These are phyloP conservation scores for Epinotia ramella DNA, from an alignment of 2,888 invertebrate genomes.

Conservation along the genomic window DNA sequence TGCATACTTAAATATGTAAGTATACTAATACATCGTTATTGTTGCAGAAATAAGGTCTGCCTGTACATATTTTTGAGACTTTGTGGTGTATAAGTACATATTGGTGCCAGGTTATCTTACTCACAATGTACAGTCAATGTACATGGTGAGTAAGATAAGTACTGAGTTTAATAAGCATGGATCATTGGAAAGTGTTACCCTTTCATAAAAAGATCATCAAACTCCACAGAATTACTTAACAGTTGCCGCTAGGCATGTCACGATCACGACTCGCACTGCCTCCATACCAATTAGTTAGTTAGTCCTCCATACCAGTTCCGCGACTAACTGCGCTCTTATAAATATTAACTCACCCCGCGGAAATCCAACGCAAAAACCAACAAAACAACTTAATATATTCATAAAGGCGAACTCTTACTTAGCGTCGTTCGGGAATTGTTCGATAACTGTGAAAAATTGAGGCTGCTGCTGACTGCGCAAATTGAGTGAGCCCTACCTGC, in stretches of 20 bases:
- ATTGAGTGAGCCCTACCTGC: conserved; percentile 74
- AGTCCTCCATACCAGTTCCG: background rate
- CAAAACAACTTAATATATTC: conserved; percentile 49
- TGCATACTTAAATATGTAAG: too few species aligned
- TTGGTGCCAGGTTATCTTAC: too few species aligned
- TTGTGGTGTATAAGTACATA: too few species aligned
- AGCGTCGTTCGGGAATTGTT: conserved; percentile 69
- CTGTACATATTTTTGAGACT: too few species aligned
- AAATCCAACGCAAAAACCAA: conserved; percentile 38
- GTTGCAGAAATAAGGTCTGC: too few species aligned
- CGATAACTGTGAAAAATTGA: conserved; percentile 81
- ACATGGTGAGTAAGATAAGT: too few species aligned
- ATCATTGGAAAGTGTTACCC: background rate
- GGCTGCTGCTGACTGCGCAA: conserved; percentile 73
- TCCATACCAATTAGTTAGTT: conserved; percentile 8
- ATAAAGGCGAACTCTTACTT: conserved; percentile 70
- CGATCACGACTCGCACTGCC: conserved; percentile 3
- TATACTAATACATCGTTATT: too few species aligned
- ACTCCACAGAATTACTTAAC: conserved; percentile 1
- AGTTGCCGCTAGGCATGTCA: conserved; percentile 13
- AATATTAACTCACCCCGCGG: conserved; percentile 15
- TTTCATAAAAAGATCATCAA: background rate
- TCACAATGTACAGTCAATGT: too few species aligned
- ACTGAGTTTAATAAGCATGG: too few species aligned
- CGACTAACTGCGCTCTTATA: background rate